Evolutionary conservation across 2,113 vertebrate genomes (phyloP).

Genomic region (Bubo bubo): DNA sequence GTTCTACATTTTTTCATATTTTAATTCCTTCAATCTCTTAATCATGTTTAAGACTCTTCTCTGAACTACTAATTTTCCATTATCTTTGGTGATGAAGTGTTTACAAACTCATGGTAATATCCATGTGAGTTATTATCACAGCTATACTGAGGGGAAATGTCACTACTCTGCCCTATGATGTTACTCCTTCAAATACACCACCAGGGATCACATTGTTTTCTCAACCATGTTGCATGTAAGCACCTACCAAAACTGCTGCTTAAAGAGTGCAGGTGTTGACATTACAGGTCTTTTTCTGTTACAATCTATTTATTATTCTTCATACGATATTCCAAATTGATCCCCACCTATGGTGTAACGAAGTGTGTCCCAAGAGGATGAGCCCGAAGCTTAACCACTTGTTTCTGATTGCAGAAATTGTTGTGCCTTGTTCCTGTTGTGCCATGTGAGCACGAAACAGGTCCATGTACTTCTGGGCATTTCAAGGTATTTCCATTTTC

Average conservation of each 20-base stretch:
- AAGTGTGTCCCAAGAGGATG: background rate
- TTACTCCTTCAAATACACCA: background rate
- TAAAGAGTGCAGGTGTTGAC: background rate
- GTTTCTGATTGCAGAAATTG: accelerated
- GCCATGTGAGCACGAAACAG: background rate
- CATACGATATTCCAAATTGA: background rate
- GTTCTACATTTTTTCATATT: background rate
- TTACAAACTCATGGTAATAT: background rate
- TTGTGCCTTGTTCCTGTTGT: too few species aligned
- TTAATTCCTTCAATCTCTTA: background rate
- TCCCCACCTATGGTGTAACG: background rate
- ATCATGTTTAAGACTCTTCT: background rate
- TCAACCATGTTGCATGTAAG: background rate
- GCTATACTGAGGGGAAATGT: background rate
- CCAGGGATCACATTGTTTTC: background rate
- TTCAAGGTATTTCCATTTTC: background rate
- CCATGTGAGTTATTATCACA: background rate
- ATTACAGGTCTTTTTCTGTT: background rate
- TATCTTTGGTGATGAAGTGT: background rate
- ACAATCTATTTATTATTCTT: background rate
- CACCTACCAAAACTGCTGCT: background rate
- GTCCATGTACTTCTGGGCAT: background rate
- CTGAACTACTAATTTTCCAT: background rate
- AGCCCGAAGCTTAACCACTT: background rate
- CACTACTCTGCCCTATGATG: background rate